Evolutionary conservation across 2,888 invertebrate species (phyloP).

Genomic region (Plebejus argus): DNA sequence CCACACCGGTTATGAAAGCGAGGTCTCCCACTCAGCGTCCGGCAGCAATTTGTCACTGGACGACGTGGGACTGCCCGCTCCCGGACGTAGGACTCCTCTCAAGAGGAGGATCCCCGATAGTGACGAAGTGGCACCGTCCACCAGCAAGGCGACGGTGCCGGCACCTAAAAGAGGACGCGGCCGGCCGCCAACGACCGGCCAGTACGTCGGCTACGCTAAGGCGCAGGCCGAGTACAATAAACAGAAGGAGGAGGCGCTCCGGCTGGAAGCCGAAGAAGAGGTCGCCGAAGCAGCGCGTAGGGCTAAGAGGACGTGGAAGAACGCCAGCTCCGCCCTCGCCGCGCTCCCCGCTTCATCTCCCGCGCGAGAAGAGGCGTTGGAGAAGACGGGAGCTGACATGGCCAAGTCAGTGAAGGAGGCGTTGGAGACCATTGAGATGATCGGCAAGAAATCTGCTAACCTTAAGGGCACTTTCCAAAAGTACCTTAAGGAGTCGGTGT

Average conservation of each 20-base stretch:
- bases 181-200: background rate
- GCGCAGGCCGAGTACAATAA: background rate
- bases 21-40: background rate
- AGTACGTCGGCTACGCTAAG: background rate
- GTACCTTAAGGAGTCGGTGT: background rate
- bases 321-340: background rate
- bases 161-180: background rate
- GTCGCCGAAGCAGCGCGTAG: background rate
- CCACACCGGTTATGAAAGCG: background rate
- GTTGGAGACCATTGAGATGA: too few relatives aligned
- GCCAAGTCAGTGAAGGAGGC: too few relatives aligned
- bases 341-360: background rate
- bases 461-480: background rate
- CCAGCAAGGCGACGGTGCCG: background rate
- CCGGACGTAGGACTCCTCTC: background rate
- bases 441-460: too few relatives aligned
- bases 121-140: background rate
- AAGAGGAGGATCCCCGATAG: background rate
- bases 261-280: background rate
- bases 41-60: background rate
- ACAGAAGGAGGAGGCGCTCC: background rate
- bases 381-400: background rate
- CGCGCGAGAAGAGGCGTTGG: background rate
- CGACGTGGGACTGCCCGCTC: background rate
- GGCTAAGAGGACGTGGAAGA: background rate